Evolutionary conservation across 2,888 invertebrate genomes (phyloP), one percentile per base, ranked within the genome.

Genomic region (Trichacis sp.): DNA sequence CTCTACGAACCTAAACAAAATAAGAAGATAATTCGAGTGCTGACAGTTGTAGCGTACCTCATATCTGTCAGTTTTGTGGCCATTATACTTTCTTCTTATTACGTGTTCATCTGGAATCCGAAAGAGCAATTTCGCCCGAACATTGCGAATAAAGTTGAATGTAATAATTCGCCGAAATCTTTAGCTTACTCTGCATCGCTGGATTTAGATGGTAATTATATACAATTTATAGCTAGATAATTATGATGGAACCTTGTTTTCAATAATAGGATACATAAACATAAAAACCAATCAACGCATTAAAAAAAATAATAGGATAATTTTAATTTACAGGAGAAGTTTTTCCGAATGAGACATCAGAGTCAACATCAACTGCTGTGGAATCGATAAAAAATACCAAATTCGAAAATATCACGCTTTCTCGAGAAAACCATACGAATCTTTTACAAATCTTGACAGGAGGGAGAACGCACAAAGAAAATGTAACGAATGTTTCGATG

Each of bases 51-150:
- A 77, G 94, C 96, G 52, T 97, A 97, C 86, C 92, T 97, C 72
- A 92, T 97, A 85, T 94, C 95, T 83, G 97, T 97, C 74, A 97
- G 96, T 43, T 88, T 96, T 79, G 96, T 96, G 15, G 97, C 96
- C 51, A 95, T 96, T 77, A 93, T 96, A 88, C 88, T 97, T 70
- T 96, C 96, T 11, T 88, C 96, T 51, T 97, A 97, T 87, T 97
- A 97, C 87, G 92, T 95, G 76, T 93, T 96, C 86, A 90, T 97
- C 83, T 97, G 97, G 96, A 92, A 95, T 85, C 95, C 96, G 15
- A 90, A 88, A 80, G 81, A 46, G 12, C 46, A 46, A 24, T 14
- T 12, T n/a, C 11, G 24, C 4, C 46, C 20, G 3, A 46, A 14
- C 14, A 5, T 24, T 3, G 24, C 14, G 24, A 24, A 8, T 29